phyloP scores from a whole-genome alignment of 2,113 vertebrate species.

The Zosterops japonicus region DNA sequence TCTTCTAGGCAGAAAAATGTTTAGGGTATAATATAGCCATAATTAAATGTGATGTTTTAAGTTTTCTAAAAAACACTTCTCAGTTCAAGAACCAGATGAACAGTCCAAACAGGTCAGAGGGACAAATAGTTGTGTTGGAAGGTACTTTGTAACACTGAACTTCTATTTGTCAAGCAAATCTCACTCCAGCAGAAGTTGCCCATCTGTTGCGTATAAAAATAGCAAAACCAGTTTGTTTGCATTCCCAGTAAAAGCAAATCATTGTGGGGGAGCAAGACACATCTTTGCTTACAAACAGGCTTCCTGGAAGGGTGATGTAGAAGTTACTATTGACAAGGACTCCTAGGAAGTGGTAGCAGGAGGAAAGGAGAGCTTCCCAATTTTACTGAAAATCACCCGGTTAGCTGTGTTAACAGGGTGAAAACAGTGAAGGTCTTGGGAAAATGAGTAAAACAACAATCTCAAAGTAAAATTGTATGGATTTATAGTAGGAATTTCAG shows the following conservation, averaged over 20 bases:
- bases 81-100: neutral
- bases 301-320: neutral
- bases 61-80: neutral
- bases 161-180: neutral
- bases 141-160: neutral
- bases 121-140: neutral
- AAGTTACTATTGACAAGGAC: neutral
- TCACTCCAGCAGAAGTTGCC: neutral
- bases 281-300: neutral
- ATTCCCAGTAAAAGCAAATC: constrained; percentile 25
- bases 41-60: neutral
- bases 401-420: rapidly evolving
- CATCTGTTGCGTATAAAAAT: neutral
- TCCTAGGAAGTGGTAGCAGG: rapidly evolving
- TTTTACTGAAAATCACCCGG: neutral
- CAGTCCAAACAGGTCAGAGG: neutral
- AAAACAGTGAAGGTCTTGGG: neutral
- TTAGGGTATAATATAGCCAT: rapidly evolving
- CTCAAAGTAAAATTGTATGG: neutral
- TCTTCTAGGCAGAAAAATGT: neutral
- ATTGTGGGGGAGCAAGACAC: neutral
- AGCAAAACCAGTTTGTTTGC: constrained; percentile 32
- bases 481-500: neutral
- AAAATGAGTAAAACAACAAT: neutral
- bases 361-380: neutral